Conservation (phyloP, 2,888 invertebrate species). For the Lysandra bellargus region DNA sequence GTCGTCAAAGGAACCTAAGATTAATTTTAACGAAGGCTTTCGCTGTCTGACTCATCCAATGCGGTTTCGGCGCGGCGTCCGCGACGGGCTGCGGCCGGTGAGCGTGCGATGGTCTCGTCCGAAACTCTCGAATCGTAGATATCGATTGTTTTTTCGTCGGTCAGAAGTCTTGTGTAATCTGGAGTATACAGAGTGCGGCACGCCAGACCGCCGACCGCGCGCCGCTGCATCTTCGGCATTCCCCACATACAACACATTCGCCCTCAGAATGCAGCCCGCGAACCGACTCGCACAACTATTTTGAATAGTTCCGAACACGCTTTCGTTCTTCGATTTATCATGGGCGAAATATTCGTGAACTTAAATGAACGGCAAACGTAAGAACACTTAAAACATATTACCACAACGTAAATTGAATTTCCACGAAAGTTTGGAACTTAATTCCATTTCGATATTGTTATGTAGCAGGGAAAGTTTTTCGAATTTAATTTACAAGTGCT, state of each 20-base stretch:
- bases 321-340: constrained; percentile 47
- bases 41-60: constrained; percentile 77
- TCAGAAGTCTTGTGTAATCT: constrained; percentile 20
- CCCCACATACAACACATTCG: constrained; percentile 69
- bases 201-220: constrained; percentile 52
- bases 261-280: constrained; percentile 72
- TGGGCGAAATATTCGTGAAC: constrained; percentile 32
- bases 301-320: constrained; percentile 61
- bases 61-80: constrained; percentile 68
- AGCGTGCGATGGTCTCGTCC: constrained; percentile 38
- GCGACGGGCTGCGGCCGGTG: constrained; percentile 62
- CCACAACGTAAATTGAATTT: constrained; percentile 29
- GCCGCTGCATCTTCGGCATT: constrained; percentile 64
- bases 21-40: constrained; percentile 59
- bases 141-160: constrained; percentile 22
- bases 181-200: constrained; percentile 45
- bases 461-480: constrained; percentile 7
- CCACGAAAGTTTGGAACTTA: constrained; percentile 23
- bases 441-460: constrained; percentile 18
- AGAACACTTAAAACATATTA: constrained; percentile 29
- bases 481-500: constrained; percentile 14
- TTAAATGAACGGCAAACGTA: constrained; percentile 30
- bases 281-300: constrained; percentile 67
- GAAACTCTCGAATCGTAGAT: background rate
- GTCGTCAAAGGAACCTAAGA: constrained; percentile 46